These are phyloP conservation scores for Scelioninae gen. 2 DNA, from an alignment of 2,888 invertebrate genomes.

Conservation along the genomic window DNA sequence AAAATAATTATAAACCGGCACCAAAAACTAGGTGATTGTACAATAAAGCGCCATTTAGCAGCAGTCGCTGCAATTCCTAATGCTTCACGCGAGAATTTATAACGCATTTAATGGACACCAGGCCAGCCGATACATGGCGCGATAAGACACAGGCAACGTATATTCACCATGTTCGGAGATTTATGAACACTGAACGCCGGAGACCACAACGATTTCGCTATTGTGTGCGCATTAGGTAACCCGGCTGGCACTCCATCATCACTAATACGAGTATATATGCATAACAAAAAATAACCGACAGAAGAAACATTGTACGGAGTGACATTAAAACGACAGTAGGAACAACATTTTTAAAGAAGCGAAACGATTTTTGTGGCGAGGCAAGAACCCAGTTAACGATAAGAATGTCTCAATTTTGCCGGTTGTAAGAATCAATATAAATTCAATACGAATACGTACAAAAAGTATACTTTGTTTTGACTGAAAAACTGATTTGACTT, in stretches of 20 bases:
- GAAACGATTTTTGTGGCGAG: constrained; percentile 33
- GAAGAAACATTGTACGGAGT: constrained; percentile 10
- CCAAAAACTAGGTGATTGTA: not conserved
- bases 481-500: too few relatives aligned
- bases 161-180: constrained; percentile 66
- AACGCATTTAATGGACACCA: constrained; percentile 67
- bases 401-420: constrained; percentile 49
- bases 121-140: constrained; percentile 62
- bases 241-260: constrained; percentile 65
- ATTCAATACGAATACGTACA: constrained; percentile 24
- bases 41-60: constrained; percentile 50
- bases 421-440: constrained; percentile 13
- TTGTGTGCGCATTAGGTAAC: constrained; percentile 69
- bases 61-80: constrained; percentile 66
- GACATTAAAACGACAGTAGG: constrained; percentile 9
- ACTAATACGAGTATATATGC: constrained; percentile 59
- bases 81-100: constrained; percentile 67
- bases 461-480: too few relatives aligned
- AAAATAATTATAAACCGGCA: not conserved
- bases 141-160: constrained; percentile 61
- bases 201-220: constrained; percentile 64
- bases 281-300: constrained; percentile 16
- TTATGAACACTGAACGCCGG: constrained; percentile 64
- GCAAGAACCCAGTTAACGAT: constrained; percentile 23
- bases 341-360: constrained; percentile 19